Evolutionary conservation across 2,113 vertebrate species (phyloP).

Genomic region (Aix galericulata): DNA sequence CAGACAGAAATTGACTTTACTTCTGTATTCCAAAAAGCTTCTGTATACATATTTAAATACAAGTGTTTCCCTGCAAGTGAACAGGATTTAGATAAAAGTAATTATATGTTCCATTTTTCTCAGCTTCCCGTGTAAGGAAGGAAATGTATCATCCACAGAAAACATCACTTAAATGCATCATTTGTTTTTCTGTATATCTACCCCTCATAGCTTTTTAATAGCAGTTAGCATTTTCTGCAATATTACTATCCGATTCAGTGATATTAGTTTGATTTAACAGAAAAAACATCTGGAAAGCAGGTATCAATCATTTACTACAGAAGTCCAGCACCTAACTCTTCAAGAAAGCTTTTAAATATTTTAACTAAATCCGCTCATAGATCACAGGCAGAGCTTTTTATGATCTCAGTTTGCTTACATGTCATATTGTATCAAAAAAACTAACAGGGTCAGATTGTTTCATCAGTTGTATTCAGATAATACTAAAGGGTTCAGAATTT

Average conservation of each 20-base stretch:
- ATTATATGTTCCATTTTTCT: background rate
- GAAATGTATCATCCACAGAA: background rate
- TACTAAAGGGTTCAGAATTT: background rate
- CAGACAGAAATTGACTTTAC: background rate
- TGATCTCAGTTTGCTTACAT: background rate
- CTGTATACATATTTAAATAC: background rate
- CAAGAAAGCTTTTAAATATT: background rate
- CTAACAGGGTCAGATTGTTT: background rate
- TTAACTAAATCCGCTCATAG: background rate
- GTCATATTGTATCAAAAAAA: background rate
- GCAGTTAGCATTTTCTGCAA: background rate
- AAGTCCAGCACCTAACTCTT: background rate
- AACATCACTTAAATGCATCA: background rate
- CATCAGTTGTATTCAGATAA: background rate
- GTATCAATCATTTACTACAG: background rate
- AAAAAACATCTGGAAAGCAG: background rate
- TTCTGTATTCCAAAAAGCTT: background rate
- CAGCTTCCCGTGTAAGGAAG: background rate
- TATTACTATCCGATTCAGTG: background rate
- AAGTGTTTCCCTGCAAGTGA: background rate
- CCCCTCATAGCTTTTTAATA: background rate
- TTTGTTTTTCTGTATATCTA: background rate
- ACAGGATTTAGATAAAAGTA: background rate
- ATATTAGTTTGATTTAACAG: background rate
- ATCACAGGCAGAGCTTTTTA: background rate